Conservation (phyloP, 2,888 invertebrate species). For the Drosophila neoperkinsi region DNA sequence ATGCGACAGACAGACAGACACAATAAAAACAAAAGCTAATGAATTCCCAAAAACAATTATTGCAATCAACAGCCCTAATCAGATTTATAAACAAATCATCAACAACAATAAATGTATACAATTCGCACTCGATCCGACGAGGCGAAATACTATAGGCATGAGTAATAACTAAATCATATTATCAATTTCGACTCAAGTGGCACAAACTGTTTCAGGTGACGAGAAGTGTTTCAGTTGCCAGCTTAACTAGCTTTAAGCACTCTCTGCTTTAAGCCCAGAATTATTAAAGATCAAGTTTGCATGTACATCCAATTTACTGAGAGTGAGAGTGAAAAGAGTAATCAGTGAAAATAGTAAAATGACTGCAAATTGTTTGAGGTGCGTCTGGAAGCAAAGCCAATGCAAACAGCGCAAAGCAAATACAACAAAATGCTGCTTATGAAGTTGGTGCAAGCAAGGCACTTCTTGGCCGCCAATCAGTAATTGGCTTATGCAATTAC, state of each 20-base stretch:
- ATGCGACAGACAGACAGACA: not conserved
- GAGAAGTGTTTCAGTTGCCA: not conserved
- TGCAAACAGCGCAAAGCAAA: not conserved
- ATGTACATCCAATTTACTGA: not conserved
- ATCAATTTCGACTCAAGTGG: not conserved
- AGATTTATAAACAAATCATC: conserved; percentile 24
- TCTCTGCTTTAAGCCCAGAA: not conserved
- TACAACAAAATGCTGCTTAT: not conserved
- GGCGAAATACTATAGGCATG: not conserved
- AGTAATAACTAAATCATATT: not conserved
- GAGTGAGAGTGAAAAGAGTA: not conserved
- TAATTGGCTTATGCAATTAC: not conserved
- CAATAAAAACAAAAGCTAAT: conserved; percentile 16
- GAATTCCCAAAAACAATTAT: conserved; percentile 49
- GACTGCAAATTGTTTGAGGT: not conserved
- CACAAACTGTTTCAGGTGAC: not conserved
- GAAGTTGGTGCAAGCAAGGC: not conserved
- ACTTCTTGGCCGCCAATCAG: not conserved
- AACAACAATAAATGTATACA: not conserved
- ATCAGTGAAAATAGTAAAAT: not conserved
- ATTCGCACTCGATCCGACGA: not conserved
- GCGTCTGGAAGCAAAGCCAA: not conserved
- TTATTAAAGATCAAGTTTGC: not conserved
- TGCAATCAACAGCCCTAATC: conserved; percentile 60
- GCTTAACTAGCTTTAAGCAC: not conserved